These are phyloP conservation scores for Neoaliturus tenellus DNA, from an alignment of 2,888 invertebrate genomes.

Conservation along the genomic window DNA sequence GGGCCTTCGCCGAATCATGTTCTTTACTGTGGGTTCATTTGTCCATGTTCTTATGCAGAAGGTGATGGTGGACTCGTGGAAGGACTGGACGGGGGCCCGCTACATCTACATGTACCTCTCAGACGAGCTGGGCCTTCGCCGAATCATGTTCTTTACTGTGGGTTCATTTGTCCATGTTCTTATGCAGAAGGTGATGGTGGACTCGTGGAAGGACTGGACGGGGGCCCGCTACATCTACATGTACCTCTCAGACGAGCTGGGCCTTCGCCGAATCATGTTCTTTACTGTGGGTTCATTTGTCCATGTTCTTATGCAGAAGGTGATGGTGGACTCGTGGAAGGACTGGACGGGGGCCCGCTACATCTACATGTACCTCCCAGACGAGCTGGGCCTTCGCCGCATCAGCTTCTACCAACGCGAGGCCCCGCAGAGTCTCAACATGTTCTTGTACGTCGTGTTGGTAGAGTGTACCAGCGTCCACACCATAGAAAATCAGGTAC, in stretches of 20 bases:
- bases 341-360: slow-evolving; percentile 73
- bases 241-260: slow-evolving; percentile 71
- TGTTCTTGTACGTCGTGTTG: slow-evolving; percentile 72
- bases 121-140: slow-evolving; percentile 71
- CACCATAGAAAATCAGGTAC: slow-evolving; percentile 67
- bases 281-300: slow-evolving; percentile 61
- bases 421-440: slow-evolving; percentile 70
- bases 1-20: slow-evolving; percentile 71
- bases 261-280: slow-evolving; percentile 71
- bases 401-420: slow-evolving; percentile 71
- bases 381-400: slow-evolving; percentile 71
- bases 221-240: slow-evolving; percentile 72
- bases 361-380: slow-evolving; percentile 72
- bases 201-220: slow-evolving; percentile 73
- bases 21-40: slow-evolving; percentile 64
- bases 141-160: slow-evolving; percentile 71
- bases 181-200: slow-evolving; percentile 69
- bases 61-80: slow-evolving; percentile 72
- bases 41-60: slow-evolving; percentile 52
- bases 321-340: slow-evolving; percentile 72
- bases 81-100: slow-evolving; percentile 73
- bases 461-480: slow-evolving; percentile 71
- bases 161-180: neutral
- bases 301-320: slow-evolving; percentile 62
- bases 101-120: slow-evolving; percentile 72